These are phyloP conservation scores for Gari tellinella DNA, from an alignment of 2,888 invertebrate genomes.

Conservation along the genomic window DNA sequence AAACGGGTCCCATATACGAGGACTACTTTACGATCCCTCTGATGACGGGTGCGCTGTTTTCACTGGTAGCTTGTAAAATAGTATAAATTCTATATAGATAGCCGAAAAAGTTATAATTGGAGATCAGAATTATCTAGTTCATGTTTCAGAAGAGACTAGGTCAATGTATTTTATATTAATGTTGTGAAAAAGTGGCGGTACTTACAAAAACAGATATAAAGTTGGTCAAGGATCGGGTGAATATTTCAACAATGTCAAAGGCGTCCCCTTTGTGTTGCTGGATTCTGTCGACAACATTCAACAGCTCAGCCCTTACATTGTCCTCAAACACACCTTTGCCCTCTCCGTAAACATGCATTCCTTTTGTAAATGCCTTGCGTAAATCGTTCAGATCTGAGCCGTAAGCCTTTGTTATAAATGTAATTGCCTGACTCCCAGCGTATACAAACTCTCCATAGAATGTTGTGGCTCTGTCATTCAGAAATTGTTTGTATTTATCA, in stretches of 20 bases:
- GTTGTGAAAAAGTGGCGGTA: no score
- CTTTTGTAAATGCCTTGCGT: not conserved
- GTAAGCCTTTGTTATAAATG: not conserved
- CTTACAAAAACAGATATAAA: no score
- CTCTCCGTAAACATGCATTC: slow-evolving; percentile 3
- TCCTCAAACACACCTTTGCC: not conserved
- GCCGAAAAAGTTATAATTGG: no score
- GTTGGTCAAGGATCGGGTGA: no score
- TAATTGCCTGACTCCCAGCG: not conserved
- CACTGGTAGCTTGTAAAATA: no score
- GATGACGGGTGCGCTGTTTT: no score
- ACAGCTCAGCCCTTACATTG: not conserved
- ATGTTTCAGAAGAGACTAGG: no score
- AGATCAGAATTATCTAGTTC: no score
- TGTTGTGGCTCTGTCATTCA: not conserved
- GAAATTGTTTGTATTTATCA: not conserved
- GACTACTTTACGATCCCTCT: no score
- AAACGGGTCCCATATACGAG: no score
- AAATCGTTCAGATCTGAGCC: not conserved
- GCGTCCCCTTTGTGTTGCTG: not conserved
- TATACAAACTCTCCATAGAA: not conserved
- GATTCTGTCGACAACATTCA: not conserved
- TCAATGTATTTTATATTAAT: no score
- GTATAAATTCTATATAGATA: no score
- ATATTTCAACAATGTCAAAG: not conserved